Conservation (phyloP, 2,797 vertebrate genomes). For the Morus bassanus region DNA sequence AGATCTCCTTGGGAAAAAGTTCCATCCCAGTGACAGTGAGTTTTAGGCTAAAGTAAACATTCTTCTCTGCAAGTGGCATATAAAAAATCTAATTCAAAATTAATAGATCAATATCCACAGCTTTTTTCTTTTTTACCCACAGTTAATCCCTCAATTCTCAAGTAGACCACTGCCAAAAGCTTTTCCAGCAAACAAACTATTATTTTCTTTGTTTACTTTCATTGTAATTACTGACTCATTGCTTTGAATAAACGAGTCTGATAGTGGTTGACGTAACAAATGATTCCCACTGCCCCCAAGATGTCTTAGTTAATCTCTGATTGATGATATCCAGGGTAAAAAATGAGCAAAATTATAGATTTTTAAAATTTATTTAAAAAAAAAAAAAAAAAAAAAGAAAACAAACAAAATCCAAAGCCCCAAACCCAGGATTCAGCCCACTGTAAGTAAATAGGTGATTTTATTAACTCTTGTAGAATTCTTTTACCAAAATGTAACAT, state of each 20-base stretch:
- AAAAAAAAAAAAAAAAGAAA: neutral
- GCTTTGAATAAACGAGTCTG: neutral
- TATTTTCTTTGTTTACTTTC: neutral
- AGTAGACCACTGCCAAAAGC: neutral
- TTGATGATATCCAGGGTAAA: neutral
- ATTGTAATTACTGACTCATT: neutral
- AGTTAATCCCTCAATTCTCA: neutral
- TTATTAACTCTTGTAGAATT: neutral
- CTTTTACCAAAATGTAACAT: neutral
- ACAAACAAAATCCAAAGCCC: neutral
- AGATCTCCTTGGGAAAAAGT: conserved; percentile 35
- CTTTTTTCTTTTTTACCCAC: neutral
- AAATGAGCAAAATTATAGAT: neutral
- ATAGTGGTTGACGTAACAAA: neutral
- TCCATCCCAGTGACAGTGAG: neutral
- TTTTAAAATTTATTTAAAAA: neutral
- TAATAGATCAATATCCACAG: neutral
- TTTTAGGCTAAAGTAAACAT: conserved; percentile 14
- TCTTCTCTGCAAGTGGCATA: neutral
- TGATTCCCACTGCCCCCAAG: neutral
- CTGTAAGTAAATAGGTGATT: neutral
- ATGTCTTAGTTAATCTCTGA: neutral
- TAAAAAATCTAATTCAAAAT: neutral
- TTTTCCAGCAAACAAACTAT: neutral
- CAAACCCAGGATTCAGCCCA: neutral